Evolutionary conservation across 2,888 invertebrate genomes (phyloP).

Genomic region (Nudaria mundana): DNA sequence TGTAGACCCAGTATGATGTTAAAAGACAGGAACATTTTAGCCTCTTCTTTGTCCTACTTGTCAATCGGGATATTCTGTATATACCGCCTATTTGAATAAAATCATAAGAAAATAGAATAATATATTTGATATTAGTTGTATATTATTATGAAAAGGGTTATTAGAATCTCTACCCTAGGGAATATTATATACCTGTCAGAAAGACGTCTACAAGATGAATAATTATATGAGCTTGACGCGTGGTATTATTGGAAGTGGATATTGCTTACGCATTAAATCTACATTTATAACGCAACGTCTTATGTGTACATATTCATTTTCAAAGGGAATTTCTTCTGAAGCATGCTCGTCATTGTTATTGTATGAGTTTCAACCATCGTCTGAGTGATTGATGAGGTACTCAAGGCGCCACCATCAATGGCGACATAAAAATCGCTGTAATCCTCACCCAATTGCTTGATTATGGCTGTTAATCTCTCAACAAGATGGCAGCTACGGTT

Average conservation of each 20-base stretch:
- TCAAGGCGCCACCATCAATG: conserved; percentile 38
- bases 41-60: no score
- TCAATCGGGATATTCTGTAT: no score
- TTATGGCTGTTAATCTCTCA: conserved; percentile 74
- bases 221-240: conserved; percentile 26
- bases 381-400: conserved; percentile 53
- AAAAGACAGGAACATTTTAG: conserved; percentile 4
- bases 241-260: conserved; percentile 30
- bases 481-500: conserved; percentile 54
- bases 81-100: no score
- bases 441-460: conserved; percentile 74
- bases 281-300: conserved; percentile 45
- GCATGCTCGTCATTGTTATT: conserved; percentile 60
- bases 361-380: conserved; percentile 44
- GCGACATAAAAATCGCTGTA: conserved; percentile 72
- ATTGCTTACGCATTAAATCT: conserved; percentile 48
- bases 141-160: no score
- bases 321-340: conserved; percentile 33
- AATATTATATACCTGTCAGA: no score
- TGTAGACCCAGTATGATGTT: conserved; percentile 22
- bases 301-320: conserved; percentile 36
- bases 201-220: conserved; percentile 27
- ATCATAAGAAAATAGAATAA: no score
- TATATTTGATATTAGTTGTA: no score
- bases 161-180: no score